phyloP scores from a whole-genome alignment of 2,113 vertebrate genomes.

The Panthera tigris region DNA sequence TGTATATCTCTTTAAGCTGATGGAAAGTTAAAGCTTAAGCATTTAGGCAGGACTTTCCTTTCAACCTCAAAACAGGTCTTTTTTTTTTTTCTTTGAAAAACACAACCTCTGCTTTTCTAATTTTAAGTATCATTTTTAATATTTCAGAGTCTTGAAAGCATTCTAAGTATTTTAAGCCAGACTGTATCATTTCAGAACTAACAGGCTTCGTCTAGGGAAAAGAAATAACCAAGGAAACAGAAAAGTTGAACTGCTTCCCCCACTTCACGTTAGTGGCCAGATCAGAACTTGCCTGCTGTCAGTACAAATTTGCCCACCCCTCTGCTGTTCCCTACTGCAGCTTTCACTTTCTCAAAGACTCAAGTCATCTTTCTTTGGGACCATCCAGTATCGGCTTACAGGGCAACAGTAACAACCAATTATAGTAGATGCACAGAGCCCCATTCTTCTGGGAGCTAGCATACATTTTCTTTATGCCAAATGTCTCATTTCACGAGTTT shows the following conservation, averaged over 20 bases:
- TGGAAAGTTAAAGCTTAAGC: background rate
- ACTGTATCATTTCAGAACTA: background rate
- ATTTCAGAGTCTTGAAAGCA: background rate
- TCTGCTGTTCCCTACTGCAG: background rate
- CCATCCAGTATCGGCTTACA: background rate
- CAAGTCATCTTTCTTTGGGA: background rate
- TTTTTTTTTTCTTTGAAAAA: background rate
- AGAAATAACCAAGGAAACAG: background rate
- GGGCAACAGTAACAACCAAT: background rate
- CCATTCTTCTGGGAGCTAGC: background rate
- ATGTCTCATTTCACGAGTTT: conserved; percentile 29
- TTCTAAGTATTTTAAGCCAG: background rate
- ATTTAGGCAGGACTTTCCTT: conserved; percentile 11
- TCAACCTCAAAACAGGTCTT: background rate
- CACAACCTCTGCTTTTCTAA: background rate
- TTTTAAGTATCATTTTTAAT: conserved; percentile 30
- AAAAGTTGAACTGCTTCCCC: background rate
- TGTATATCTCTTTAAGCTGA: background rate
- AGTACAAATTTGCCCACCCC: background rate
- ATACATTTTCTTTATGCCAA: background rate
- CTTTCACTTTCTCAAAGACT: background rate
- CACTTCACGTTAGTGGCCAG: background rate
- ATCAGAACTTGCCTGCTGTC: background rate
- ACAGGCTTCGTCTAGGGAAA: background rate
- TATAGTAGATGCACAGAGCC: background rate